These are phyloP conservation scores for Propithecus coquereli DNA, from an alignment of 2,113 vertebrate species.

Conservation along the genomic window DNA sequence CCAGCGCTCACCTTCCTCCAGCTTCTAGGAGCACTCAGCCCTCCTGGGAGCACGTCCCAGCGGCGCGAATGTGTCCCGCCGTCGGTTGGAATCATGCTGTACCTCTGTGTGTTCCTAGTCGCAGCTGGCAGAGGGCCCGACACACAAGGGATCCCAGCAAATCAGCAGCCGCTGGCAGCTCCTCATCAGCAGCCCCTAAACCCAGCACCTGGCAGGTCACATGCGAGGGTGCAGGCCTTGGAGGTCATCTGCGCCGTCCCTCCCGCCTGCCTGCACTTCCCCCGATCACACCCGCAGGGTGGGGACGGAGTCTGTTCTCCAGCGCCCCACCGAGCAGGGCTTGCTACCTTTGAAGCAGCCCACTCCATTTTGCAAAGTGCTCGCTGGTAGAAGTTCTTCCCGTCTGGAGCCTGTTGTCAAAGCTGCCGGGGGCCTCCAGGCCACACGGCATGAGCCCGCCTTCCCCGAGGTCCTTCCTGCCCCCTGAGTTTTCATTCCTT, in stretches of 20 bases:
- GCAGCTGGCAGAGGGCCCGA: background rate
- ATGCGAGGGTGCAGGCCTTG: background rate
- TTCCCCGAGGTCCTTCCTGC: no score
- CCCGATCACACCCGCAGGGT: background rate
- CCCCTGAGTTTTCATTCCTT: background rate
- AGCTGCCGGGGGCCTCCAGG: no score
- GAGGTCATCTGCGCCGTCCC: accelerated
- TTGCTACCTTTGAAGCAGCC: background rate
- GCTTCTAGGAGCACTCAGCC: background rate
- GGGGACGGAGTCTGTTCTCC: background rate
- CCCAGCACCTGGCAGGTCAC: accelerated
- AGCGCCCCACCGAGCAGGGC: accelerated
- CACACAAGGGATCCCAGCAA: background rate
- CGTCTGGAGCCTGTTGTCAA: no score
- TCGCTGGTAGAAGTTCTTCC: background rate
- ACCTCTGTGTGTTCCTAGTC: background rate
- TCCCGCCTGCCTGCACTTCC: background rate
- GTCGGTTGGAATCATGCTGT: accelerated
- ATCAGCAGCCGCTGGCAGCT: background rate
- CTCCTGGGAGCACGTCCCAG: accelerated
- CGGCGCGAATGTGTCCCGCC: accelerated
- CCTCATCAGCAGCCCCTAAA: background rate
- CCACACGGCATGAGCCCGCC: accelerated
- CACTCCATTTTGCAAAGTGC: background rate
- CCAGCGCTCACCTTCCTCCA: background rate